Evolutionary conservation across 2,797 vertebrate species (phyloP), one percentile per base, ranked within the genome.

Genomic region (Syngnathus rostellatus): DNA sequence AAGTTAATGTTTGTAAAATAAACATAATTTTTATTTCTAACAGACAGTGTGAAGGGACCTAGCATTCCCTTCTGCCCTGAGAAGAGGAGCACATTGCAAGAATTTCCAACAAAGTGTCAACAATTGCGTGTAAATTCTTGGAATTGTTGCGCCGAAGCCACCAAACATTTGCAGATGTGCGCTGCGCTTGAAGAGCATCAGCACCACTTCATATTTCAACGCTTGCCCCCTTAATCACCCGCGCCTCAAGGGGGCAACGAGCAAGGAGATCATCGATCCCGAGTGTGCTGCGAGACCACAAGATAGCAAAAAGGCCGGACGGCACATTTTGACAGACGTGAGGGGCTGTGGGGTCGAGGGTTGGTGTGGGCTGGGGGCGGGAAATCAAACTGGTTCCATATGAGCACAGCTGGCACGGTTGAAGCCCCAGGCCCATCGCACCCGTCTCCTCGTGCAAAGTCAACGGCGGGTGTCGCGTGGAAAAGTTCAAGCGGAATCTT

Each of bases 321-420:
- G 55, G 76, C 59, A 66, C 69, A 63, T 72, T 63, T 57, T 66
- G 67, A 79, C 76, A 76, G 45, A 72, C 43, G 72, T 79, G 76
- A 70, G 74, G 45, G 75, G 45, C 70, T 40, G 72, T 78, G 76
- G 71, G 74, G 45, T 71, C 40, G 65, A 69, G 82, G 83, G 73
- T 78, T 75, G 72, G 75, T 62, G 37, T 81, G 82, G 74, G 79
- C 82, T 77, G 72, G 66, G 72, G 57, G 76, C 67, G 71, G 6
- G 50, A 21, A 53, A 53, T 86, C 75, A 88, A 88, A 90, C 83
- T 64, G 77, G 69, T 85, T 91, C 88, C 89, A 91, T 88, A 89
- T 88, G 88, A 88, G 68, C 75, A 74, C 81, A 78, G 81, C 80
- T 84, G 82, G 79, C 74, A 66, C 68, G 21, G 46, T 65, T 80